A percentile compares a stretch with the other conserved stretches of the same genome.
phyloP scores from a whole-genome alignment of 2,113 vertebrate species.

The Arenaria interpres region DNA sequence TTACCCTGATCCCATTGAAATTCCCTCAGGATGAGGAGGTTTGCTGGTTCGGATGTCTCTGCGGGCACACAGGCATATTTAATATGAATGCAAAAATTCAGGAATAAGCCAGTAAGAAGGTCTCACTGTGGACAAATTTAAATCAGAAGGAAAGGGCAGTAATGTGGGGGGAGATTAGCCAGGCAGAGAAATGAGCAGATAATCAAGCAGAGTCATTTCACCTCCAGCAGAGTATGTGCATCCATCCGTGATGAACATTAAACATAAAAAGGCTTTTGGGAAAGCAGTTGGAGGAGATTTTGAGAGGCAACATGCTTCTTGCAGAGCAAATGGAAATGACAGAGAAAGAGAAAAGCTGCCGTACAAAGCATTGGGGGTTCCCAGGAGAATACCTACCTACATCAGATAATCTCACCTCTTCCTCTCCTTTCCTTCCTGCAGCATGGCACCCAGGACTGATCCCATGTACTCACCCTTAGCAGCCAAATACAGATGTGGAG shows the following conservation, averaged over 20 bases:
- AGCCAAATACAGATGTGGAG: not conserved
- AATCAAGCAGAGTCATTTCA: conserved; percentile 24
- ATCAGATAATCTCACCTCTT: not conserved
- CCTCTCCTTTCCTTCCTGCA: not conserved
- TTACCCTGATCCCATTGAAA: not conserved
- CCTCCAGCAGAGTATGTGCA: conserved; percentile 29
- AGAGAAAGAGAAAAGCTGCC: not conserved
- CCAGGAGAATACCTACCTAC: not conserved
- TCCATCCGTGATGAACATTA: not conserved
- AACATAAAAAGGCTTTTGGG: conserved; percentile 1
- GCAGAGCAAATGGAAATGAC: not conserved
- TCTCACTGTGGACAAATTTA: not conserved
- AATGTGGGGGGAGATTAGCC: not conserved
- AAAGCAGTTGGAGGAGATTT: not conserved
- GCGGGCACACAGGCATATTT: not conserved
- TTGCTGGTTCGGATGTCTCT: not conserved
- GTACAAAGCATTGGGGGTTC: accelerated
- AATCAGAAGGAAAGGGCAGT: not conserved
- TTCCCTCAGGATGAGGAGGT: not conserved
- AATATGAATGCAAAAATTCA: not conserved
- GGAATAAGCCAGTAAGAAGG: not conserved
- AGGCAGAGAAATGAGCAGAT: conserved; percentile 25
- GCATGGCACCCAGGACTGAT: not conserved
- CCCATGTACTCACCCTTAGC: not conserved
- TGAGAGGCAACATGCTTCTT: not conserved